Base-by-base conservation (phyloP, 2,888 invertebrate species). In the Idaea straminata region DNA sequence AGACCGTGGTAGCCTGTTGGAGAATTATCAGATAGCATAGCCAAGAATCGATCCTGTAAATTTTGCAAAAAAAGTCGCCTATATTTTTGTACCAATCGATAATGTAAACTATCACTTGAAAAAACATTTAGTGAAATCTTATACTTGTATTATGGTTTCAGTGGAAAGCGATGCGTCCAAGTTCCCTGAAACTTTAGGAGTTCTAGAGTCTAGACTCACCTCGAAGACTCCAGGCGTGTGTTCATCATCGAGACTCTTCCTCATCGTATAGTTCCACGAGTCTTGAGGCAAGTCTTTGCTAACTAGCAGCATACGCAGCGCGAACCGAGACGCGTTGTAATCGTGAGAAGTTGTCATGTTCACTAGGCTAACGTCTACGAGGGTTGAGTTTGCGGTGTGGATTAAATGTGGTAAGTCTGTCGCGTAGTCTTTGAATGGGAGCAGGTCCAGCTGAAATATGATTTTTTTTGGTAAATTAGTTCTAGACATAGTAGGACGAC, bases 171-270 rank as follows among this genome's bases (percentile, higher is more conserved):
- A n/a, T n/a, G 15, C 57, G 5, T 57, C 15, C 15, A 10, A 57
- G 58, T 58, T 25, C 36, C 47, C 7, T 58, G 10, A 59, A 15
- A 63, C 0, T 7, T 36, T 0, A 3, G 6, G 5, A 0, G 6
- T 36, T 36, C 36, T 5, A 5, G 5, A 5, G 36, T 36, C 6
- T 1, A 10, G 57, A 62, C 78, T 77, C 0, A 96, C 95, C 89
- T 94, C 94, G 79, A 96, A 96, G 62, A 96, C 94, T 0, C 96
- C 96, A 0, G 96, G 96, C n/a, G 95, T 94, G 73, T 95, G 95
- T 78, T 96, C 96, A 77, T 96, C 96, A 76, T 96, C 96, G 65
- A 96, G 79, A 66, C 94, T 95, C 81, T 94, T 94, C 69, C 92
- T 87, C 69, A 88, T 83, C 15, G 82, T 83, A 5, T 91, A 79